Conservation (phyloP, 37 sponge, comb jelly and placozoan species). For the Hexactinellida sp. region DNA sequence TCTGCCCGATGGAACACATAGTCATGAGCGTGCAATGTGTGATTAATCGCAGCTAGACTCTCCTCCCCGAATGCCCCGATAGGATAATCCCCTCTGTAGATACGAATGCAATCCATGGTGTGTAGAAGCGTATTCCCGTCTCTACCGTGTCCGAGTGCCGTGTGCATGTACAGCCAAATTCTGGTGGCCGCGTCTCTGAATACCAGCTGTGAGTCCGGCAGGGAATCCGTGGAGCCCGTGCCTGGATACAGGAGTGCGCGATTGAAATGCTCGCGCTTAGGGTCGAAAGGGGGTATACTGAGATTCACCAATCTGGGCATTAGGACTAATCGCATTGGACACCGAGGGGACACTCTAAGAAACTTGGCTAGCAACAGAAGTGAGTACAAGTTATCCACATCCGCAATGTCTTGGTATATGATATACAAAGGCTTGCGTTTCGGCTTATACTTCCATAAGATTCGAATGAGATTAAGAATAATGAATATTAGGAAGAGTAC, state of each 20-base stretch:
- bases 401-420: background rate
- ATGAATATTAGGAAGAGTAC: too few relatives aligned
- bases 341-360: background rate
- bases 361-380: background rate
- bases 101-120: background rate
- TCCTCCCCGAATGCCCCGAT: background rate
- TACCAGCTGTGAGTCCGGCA: background rate
- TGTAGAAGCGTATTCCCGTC: background rate
- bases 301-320: background rate
- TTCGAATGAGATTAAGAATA: background rate
- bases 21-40: background rate
- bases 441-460: background rate
- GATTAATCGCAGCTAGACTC: background rate
- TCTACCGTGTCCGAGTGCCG: background rate
- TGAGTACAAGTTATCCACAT: slow-evolving; percentile 7
- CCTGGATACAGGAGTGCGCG: background rate
- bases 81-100: background rate
- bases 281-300: background rate
- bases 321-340: background rate
- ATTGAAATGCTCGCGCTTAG: background rate
- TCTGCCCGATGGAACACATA: background rate
- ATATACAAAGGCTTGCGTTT: background rate
- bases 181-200: background rate
- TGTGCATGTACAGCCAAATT: background rate
- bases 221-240: background rate